Evolutionary conservation across 1,140 invertebrate genomes (phyloP).

Genomic region (Orchestia grillus): DNA sequence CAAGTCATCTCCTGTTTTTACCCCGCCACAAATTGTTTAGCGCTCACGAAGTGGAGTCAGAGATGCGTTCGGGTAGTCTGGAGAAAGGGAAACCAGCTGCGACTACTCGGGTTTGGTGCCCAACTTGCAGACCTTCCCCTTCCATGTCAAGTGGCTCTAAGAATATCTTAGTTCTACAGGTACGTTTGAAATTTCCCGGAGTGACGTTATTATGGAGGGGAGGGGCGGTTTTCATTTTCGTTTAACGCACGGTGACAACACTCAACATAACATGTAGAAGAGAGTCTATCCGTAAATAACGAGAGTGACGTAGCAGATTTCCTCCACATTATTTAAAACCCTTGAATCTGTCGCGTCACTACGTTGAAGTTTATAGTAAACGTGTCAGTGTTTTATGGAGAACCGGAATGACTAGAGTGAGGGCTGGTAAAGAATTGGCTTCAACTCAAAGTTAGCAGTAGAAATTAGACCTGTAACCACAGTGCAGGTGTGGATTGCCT

Average conservation of each 20-base stretch:
- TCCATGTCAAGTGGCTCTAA: neutral
- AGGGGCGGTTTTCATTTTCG: neutral
- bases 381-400: neutral
- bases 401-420: neutral
- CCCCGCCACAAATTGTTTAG: neutral
- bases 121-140: neutral
- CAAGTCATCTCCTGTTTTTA: neutral
- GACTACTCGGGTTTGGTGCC: neutral
- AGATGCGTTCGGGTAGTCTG: neutral
- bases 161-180: neutral
- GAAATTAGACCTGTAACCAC: neutral
- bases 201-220: neutral
- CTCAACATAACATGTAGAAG: neutral
- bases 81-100: neutral
- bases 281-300: neutral
- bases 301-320: neutral
- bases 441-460: neutral
- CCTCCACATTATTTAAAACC: neutral
- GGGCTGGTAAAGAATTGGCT: neutral
- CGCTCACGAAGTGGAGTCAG: neutral
- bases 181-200: neutral
- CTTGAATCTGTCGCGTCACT: neutral
- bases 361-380: neutral
- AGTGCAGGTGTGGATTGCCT: neutral
- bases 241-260: neutral